A percentile compares a stretch with the other conserved stretches of the same genome.
These are phyloP conservation scores for Xyrauchen texanus DNA, from an alignment of 2,113 vertebrate species.

Conservation along the genomic window DNA sequence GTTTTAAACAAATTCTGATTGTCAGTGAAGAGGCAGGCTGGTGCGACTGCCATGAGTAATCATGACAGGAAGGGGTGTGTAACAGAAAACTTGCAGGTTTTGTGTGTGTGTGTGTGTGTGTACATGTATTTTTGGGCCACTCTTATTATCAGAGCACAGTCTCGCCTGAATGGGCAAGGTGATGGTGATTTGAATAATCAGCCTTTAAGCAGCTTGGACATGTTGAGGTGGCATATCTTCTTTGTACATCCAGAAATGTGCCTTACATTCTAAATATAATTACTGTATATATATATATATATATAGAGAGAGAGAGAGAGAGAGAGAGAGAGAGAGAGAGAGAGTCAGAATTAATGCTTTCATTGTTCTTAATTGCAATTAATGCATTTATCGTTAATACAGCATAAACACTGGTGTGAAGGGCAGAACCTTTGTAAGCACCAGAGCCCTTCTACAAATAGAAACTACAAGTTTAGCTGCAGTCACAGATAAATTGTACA, in stretches of 20 bases:
- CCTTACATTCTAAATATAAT: too few species aligned
- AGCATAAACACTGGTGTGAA: too few species aligned
- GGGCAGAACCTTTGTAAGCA: too few species aligned
- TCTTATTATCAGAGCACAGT: slow-evolving; percentile 10
- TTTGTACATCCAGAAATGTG: background rate
- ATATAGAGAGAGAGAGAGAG: too few species aligned
- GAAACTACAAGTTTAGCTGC: too few species aligned
- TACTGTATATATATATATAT: too few species aligned
- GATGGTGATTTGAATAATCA: slow-evolving; percentile 29
- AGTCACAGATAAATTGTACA: too few species aligned
- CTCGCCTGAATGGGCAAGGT: slow-evolving; percentile 8
- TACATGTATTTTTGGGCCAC: slow-evolving; percentile 9
- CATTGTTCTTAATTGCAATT: too few species aligned
- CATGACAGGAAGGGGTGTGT: background rate
- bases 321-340: too few species aligned
- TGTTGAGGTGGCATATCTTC: slow-evolving; percentile 4
- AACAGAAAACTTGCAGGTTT: background rate
- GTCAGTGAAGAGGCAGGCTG: slow-evolving; percentile 2
- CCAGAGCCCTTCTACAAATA: too few species aligned
- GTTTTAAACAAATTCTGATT: slow-evolving; percentile 28
- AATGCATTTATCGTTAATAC: too few species aligned
- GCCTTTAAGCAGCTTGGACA: background rate
- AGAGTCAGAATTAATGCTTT: too few species aligned
- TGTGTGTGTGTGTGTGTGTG: background rate
- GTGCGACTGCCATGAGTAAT: background rate